Percentiles rank a stretch among this genome's conserved stretches.
phyloP scores from a whole-genome alignment of 2,797 vertebrate genomes.

The Sarcoramphus papa region DNA sequence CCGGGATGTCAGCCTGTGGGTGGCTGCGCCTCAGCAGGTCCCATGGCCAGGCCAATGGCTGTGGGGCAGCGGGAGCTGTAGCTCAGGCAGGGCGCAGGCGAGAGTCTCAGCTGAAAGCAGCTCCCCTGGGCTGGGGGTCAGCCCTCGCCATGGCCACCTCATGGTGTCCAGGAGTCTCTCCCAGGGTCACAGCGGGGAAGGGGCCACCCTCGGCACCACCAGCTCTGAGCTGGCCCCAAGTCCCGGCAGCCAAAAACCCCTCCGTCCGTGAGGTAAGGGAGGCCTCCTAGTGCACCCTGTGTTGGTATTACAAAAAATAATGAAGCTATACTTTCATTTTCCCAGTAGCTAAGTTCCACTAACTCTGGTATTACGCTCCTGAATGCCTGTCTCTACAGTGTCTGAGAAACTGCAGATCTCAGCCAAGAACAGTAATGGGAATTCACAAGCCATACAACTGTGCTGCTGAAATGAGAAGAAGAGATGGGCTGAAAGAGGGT shows the following conservation, averaged over 20 bases:
- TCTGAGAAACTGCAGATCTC: background rate
- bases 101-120: background rate
- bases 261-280: rapidly evolving
- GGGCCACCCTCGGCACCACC: background rate
- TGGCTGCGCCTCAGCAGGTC: rapidly evolving
- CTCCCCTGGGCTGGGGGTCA: background rate
- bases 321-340: background rate
- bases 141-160: background rate
- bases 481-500: background rate
- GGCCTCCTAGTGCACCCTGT: background rate
- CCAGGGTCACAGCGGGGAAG: rapidly evolving
- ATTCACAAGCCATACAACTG: conserved; percentile 3
- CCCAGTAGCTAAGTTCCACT: background rate
- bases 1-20: background rate
- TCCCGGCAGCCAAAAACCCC: background rate
- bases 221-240: background rate
- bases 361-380: background rate
- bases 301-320: background rate
- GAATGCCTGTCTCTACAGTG: background rate
- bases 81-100: background rate
- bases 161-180: background rate
- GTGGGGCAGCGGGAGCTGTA: background rate
- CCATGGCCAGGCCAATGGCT: too few species aligned
- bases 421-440: conserved; percentile 12
- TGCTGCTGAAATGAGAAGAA: background rate